Base-by-base conservation (phyloP, 2,113 vertebrate species). In the Eublepharis macularius region DNA sequence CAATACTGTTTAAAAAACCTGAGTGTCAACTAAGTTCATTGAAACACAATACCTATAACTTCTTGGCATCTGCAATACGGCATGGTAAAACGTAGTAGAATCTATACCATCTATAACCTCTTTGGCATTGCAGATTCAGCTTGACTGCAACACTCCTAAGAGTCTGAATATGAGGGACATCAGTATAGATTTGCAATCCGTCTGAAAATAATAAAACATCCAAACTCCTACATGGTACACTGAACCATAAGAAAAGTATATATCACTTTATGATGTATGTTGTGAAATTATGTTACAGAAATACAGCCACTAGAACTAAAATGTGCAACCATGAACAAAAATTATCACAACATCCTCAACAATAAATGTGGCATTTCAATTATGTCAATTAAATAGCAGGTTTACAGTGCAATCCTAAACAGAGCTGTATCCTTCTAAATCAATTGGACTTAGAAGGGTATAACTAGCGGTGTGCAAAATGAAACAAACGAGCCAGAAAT, bases 181-280 rank as follows among this genome's bases (percentile, higher is more conserved):
- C 21, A 2, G 0, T 7, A 77, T 11, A 2, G 17, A 2, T 60
- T 19, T 2, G 0, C 7, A 1, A 29, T 29, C 47, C 32, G 47
- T 26, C 60, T 74, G 51, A 76, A 76, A 36, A 39, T 14, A 2
- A 0, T 72, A 1, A 6, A 82, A 21, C 13, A 36, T 34, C 24
- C 54, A 43, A 60, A 60, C 57, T 7, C 21, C 21, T 19, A 7
- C 8, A 26, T 60, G 57, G 21, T 26, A 60, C 26, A 17, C 57
- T 60, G 21, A 6, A 6, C 21, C 2, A 26, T 24, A 51, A 13
- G 4, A 9, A 51, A 51, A 51, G 49, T 13, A 51, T 51, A 51
- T 43, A 26, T 26, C 2, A 29, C 8, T 16, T 60, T 84, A 79
- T 1, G 82, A 78, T 63, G 60, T 60, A 17, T 6, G 26, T 78